Evolutionary conservation across 2,888 invertebrate species (phyloP).

Genomic region (Phasia obesa): DNA sequence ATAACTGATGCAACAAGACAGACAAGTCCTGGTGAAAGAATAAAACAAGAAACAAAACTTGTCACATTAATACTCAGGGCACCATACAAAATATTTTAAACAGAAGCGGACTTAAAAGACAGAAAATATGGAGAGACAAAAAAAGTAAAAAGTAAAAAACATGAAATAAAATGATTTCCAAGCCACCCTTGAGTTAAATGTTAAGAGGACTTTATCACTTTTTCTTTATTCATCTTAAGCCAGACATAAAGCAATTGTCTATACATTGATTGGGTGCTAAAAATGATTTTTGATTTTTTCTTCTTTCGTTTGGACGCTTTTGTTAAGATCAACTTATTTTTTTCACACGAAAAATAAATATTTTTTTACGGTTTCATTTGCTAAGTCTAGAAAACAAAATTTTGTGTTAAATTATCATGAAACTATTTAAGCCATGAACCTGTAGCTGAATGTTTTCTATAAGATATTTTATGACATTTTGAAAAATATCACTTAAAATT

Average conservation of each 20-base stretch:
- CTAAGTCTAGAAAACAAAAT: constrained; percentile 26
- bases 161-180: constrained; percentile 48
- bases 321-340: constrained; percentile 29
- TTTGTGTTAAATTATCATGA: constrained; percentile 23
- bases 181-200: constrained; percentile 66
- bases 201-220: constrained; percentile 31
- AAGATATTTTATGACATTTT: constrained; percentile 14
- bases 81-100: neutral
- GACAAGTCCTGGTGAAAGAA: constrained; percentile 38
- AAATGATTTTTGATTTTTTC: constrained; percentile 8
- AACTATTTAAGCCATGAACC: constrained; percentile 44
- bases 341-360: constrained; percentile 54
- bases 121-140: constrained; percentile 14
- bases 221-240: constrained; percentile 29
- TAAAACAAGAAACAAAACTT: constrained; percentile 35
- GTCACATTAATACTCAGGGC: neutral
- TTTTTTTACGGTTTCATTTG: constrained; percentile 1
- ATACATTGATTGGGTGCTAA: constrained; percentile 28
- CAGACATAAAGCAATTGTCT: constrained; percentile 45
- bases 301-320: neutral
- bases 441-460: constrained; percentile 30
- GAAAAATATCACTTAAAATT: neutral
- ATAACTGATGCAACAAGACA: constrained; percentile 50
- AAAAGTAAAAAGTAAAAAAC: constrained; percentile 13
- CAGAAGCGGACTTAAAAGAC: constrained; percentile 44